Percentiles rank a stretch among this genome's conserved stretches.
These are phyloP conservation scores for Peromyscus melanophrys DNA, from an alignment of 2,797 vertebrate genomes.

Conservation along the genomic window DNA sequence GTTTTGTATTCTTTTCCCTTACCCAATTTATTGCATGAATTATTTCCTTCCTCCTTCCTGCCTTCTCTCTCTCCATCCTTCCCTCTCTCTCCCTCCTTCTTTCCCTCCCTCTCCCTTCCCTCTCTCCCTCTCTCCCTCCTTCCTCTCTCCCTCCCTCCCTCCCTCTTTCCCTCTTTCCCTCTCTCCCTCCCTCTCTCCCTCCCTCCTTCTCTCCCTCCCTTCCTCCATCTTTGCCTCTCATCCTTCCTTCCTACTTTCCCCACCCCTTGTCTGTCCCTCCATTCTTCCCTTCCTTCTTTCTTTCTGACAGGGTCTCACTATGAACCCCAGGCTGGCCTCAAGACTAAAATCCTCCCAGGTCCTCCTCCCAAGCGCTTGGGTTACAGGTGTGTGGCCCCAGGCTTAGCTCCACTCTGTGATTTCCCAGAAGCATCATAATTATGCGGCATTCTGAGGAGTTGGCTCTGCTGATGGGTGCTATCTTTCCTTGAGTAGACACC, in stretches of 20 bases:
- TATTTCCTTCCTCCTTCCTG: background rate
- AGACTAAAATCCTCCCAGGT: background rate
- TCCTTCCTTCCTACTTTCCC: background rate
- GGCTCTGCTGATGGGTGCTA: background rate
- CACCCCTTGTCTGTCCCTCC: no score
- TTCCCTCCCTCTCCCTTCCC: fast-evolving
- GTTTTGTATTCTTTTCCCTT: background rate
- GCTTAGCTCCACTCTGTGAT: background rate
- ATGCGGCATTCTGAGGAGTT: background rate
- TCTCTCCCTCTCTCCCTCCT: background rate
- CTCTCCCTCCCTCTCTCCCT: background rate
- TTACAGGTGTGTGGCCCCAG: background rate
- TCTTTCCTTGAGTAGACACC: background rate
- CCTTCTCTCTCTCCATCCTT: fast-evolving
- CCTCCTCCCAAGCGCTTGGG: background rate
- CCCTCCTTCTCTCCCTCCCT: background rate
- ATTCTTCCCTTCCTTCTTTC: background rate
- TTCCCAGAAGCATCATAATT: conserved; percentile 26
- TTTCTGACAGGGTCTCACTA: background rate
- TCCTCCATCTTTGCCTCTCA: no score
- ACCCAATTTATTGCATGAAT: conserved; percentile 31
- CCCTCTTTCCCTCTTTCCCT: fast-evolving
- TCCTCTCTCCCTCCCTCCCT: no score
- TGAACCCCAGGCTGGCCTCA: background rate
- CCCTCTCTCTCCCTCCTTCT: fast-evolving